These are phyloP conservation scores for Thereva nobilitata DNA, from an alignment of 2,888 invertebrate species.

Conservation along the genomic window DNA sequence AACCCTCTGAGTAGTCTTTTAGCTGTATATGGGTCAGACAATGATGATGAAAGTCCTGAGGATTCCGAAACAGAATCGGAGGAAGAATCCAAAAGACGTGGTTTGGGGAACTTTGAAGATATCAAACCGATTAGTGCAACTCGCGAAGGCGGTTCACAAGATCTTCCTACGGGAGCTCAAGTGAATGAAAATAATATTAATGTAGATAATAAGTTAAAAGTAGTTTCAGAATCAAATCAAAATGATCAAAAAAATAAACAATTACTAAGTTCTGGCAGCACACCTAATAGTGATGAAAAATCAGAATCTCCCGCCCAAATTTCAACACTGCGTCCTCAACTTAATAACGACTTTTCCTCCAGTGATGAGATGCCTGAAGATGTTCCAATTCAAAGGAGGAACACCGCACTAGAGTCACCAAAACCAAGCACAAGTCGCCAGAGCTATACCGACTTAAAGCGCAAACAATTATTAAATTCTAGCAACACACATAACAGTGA, in stretches of 20 bases:
- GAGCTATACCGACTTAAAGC: neutral
- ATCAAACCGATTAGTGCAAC: neutral
- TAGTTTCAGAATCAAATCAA: neutral
- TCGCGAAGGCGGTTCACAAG: too few species aligned
- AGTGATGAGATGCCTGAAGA: constrained; percentile 5
- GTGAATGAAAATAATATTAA: too few species aligned
- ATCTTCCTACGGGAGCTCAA: too few species aligned
- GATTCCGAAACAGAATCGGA: neutral
- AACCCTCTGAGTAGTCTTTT: constrained; percentile 49
- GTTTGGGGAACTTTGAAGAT: neutral
- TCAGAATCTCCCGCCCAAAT: neutral
- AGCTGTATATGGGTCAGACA: constrained; percentile 55
- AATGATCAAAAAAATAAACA: neutral
- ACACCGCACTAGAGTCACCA: neutral
- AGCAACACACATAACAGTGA: neutral
- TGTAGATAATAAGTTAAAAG: neutral
- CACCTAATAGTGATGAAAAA: neutral
- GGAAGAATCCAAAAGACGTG: neutral
- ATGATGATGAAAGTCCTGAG: constrained; percentile 40
- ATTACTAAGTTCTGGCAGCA: too few species aligned
- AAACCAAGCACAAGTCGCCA: neutral
- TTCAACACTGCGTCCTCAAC: neutral
- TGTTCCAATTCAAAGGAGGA: constrained; percentile 28
- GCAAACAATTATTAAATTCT: neutral
- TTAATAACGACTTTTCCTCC: neutral